phyloP scores from a whole-genome alignment of 2,888 invertebrate species.

The Uloborus plumipes region DNA sequence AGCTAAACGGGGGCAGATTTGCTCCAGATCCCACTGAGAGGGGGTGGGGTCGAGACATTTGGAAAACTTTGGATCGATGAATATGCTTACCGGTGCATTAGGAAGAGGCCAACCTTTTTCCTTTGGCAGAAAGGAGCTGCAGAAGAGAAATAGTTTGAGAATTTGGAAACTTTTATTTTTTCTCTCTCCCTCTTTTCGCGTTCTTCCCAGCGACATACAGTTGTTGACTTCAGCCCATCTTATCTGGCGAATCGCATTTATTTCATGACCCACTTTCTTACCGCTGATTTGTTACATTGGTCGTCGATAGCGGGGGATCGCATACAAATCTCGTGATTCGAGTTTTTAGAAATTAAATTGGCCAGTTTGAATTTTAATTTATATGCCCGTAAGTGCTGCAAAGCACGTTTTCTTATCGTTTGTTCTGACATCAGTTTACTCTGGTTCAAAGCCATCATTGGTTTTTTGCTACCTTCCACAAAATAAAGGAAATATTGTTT shows the following conservation, averaged over 20 bases:
- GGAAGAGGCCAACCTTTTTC: conserved; percentile 12
- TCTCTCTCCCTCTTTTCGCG: not conserved
- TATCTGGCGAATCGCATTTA: not conserved
- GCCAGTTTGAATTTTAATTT: too few relatives aligned
- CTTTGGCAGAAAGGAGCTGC: not conserved
- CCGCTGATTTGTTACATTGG: not conserved
- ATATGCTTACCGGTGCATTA: conserved; percentile 41
- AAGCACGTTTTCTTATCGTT: too few relatives aligned
- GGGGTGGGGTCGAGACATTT: not conserved
- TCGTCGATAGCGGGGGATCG: too few relatives aligned
- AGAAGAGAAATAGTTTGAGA: conserved; percentile 32
- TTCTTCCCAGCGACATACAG: not conserved
- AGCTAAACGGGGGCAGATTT: too few relatives aligned
- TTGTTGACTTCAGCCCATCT: not conserved
- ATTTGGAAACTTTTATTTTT: conserved; percentile 10
- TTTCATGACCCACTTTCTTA: conserved; percentile 1
- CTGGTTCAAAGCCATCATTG: too few relatives aligned
- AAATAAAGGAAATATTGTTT: too few relatives aligned
- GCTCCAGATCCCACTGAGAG: too few relatives aligned
- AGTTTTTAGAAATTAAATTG: too few relatives aligned
- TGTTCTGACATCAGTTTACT: too few relatives aligned
- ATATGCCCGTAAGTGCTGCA: too few relatives aligned
- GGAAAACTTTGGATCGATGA: conserved; percentile 33
- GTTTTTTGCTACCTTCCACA: too few relatives aligned
- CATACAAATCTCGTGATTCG: too few relatives aligned